Percentiles rank a stretch among this genome's conserved stretches.
These are phyloP conservation scores for Manduca sexta DNA, from an alignment of 1,140 invertebrate genomes.

Conservation along the genomic window DNA sequence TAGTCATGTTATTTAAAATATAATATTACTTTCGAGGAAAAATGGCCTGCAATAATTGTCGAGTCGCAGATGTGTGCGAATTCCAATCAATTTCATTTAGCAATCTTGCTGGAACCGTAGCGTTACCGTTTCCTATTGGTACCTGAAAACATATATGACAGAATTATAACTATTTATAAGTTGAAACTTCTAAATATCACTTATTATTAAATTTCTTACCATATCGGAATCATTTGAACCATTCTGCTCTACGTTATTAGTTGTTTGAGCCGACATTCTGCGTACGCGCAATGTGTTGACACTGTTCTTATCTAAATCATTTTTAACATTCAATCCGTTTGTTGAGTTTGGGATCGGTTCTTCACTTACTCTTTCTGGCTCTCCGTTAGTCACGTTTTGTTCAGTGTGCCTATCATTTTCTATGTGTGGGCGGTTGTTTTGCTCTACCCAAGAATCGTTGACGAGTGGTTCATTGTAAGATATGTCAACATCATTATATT, in stretches of 20 bases:
- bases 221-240: slow-evolving; percentile 22
- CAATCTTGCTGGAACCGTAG: slow-evolving; percentile 26
- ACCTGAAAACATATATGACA: slow-evolving; percentile 22
- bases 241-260: slow-evolving; percentile 23
- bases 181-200: too few species aligned
- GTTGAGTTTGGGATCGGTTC: neutral
- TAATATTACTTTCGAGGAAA: slow-evolving; percentile 42
- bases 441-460: slow-evolving; percentile 1
- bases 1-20: neutral
- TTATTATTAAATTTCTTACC: too few species aligned
- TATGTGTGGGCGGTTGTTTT: neutral
- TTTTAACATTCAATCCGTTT: neutral
- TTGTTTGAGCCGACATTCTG: slow-evolving; percentile 43
- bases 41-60: slow-evolving; percentile 34
- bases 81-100: slow-evolving; percentile 37
- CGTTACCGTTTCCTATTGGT: slow-evolving; percentile 30
- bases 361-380: neutral
- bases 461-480: neutral
- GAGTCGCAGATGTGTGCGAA: slow-evolving; percentile 35
- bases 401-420: neutral
- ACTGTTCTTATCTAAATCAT: slow-evolving; percentile 1
- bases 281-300: slow-evolving; percentile 25
- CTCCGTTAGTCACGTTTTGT: neutral
- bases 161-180: neutral
- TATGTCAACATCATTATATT: slow-evolving; percentile 1